Base-by-base conservation (phyloP, 2,888 invertebrate species). In the Platycnemis pennipes region DNA sequence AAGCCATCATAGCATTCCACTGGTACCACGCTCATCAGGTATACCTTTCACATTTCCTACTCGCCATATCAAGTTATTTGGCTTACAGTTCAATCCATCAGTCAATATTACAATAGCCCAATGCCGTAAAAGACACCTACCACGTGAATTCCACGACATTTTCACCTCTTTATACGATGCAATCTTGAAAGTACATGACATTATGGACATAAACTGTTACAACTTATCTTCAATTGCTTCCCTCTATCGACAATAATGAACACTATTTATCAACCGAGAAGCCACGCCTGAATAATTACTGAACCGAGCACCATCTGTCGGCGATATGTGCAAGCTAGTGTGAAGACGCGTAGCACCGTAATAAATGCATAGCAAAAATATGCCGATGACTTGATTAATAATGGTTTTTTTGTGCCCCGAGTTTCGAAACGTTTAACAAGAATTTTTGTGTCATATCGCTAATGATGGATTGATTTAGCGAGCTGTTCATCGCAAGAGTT, bases 211-310 rank as follows among this genome's bases (percentile, higher is more conserved):
- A 1, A 26, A 63, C n/a, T n/a, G n/a, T n/a, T 16, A 49, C 49
- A 49, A 49, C 49, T 49, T 49, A 77, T 77, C 13, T 13, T 11
- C 31, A 37, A 13, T 22, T 37, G 26, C 42, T 63, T 63, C 91
- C 91, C 91, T 91, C 91, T 91, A 53, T 63, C 63, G 91, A 69
- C 91, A 63, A 91, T 91, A 63, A 91, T 91, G 91, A 91, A 44
- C 56, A 91, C 91, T 91, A 91, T 49, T 91, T 91, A 91, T 91
- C 91, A 63, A 69, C 44, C n/a, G 63, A 45, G 91, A 91, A 91
- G 91, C 91, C 91, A 91, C 91, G 91, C 91, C 91, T 91, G 91
- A 91, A 91, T 91, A 91, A 91, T 91, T 91, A 91, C 45, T 63
- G n/a, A 91, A 63, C 91, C 44, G 63, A 91, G 91, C 91, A 63